Base-by-base conservation (phyloP, 2,888 invertebrate genomes). In the Halictus ligatus region DNA sequence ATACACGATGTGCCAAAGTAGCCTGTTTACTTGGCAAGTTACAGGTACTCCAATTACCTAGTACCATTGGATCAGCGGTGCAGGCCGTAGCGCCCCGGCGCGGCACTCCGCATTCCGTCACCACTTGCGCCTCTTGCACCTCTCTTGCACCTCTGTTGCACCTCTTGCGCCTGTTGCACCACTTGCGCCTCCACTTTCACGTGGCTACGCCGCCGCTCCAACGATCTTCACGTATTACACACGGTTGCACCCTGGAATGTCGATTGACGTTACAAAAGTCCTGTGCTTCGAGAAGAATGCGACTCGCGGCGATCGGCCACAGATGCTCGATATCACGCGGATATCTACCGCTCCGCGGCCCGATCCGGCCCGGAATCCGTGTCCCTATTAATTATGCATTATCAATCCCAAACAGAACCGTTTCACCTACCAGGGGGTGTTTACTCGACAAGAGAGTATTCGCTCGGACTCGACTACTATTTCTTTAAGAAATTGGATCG, bases 201-300 rank as follows among this genome's bases (percentile, higher is more conserved):
- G 85, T 90, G 84, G 83, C 82, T 80, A 60, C 81, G 79, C 80
- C 80, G n/a, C 43, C 43, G 43, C 43, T 40, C 80, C 78, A 64
- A 64, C 80, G 86, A 89, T 90, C 88, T 91, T 88, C 89, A 88
- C 85, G 87, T 88, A 84, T 90, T 83, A 89, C 82, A 83, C 80
- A 84, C 80, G 80, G 82, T 40, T 84, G 85, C 85, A 86, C 85
- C 89, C 86, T 89, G 81, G 80, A 89, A 91, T 85, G 86, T 86
- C 81, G 80, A 82, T 73, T 73, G 77, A 87, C 76, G 75, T 90
- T 89, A 90, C 81, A 87, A 90, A 89, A 89, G 80, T 78, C 21
- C 40, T 46, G 73, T 75, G 54, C 69, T 67, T 60, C 43, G 46
- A 74, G 64, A 80, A 78, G 75, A 80, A 83, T 79, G 71, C 71